These are phyloP conservation scores for Plectrocnemia conspersa DNA, from an alignment of 1,140 invertebrate genomes.

Conservation along the genomic window DNA sequence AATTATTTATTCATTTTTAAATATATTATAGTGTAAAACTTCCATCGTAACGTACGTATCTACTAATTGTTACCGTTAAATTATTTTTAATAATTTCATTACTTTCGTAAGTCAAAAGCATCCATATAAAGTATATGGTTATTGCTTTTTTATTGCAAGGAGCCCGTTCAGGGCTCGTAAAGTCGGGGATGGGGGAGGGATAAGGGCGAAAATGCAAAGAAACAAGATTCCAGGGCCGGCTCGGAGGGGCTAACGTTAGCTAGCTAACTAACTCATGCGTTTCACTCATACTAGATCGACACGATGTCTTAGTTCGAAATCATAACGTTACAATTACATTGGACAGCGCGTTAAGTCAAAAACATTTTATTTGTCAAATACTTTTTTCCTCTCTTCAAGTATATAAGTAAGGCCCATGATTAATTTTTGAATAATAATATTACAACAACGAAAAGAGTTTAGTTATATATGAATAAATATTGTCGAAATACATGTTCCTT, in stretches of 20 bases:
- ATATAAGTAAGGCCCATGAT: constrained; percentile 52
- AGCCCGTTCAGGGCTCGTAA: constrained; percentile 39
- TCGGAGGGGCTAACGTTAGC: background rate
- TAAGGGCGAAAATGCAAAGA: constrained; percentile 28
- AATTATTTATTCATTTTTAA: constrained; percentile 9
- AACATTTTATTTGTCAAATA: constrained; percentile 10
- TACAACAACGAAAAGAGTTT: constrained; percentile 45
- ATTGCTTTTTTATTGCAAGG: constrained; percentile 54
- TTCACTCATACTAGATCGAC: constrained; percentile 13
- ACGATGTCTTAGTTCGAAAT: constrained; percentile 22
- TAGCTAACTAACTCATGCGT: background rate
- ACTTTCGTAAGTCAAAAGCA: constrained; percentile 41
- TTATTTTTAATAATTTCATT: constrained; percentile 31
- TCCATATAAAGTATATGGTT: constrained; percentile 52
- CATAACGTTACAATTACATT: constrained; percentile 39
- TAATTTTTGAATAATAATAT: constrained; percentile 43
- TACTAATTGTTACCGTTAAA: constrained; percentile 34
- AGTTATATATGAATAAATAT: constrained; percentile 46
- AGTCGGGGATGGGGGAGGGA: constrained; percentile 35
- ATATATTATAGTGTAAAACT: constrained; percentile 35
- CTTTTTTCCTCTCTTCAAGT: constrained; percentile 43
- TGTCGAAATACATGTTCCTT: constrained; percentile 49
- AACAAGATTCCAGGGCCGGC: constrained; percentile 12
- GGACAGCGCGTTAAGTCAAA: constrained; percentile 46
- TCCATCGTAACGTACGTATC: constrained; percentile 34